Evolutionary conservation across 2,113 vertebrate genomes (phyloP), one percentile per base, ranked within the genome.

Genomic region (Gadus macrocephalus): DNA sequence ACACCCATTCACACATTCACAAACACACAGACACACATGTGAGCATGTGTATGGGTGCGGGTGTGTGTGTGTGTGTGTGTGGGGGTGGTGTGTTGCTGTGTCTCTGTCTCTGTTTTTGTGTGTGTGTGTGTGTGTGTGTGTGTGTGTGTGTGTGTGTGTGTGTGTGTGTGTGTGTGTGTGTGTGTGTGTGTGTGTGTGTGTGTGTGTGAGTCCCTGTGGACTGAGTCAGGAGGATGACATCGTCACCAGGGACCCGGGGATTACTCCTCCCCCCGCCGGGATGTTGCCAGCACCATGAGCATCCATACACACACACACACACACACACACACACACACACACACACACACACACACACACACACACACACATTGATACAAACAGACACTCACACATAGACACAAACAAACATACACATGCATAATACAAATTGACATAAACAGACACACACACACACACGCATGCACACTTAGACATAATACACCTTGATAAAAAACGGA

Each of bases 161-260:
- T 42, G 38, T 42, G 38, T 42, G 38, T 42, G 38, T 11, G 38
- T 42, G 38, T 11, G 38, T 42, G 38, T 42, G 38, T 42, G 38
- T 42, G 38, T 42, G 38, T 42, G 38, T 42, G 38, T 42, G 38
- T 20, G 20, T 20, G 20, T 20, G 20, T 20, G 72, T 70, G 88
- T 80, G 72, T 80, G 67, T 62, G 16, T 17, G 15, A 74, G 64
- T 84, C 89, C 84, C 86, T 72, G 72, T 80, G 80, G 86, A 78
- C 77, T 62, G 58, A 78, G 28, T 83, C 82, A 78, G 73, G 88
- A 79, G 78, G 80, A 89, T 86, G 85, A 87, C 80, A 86, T 77
- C 79, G 86, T 85, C 89, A 85, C 80, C 78, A 72, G 89, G 84
- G 86, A 86, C 78, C 67, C 73, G 78, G 78, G 84, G 81, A 75